Evolutionary conservation across 2,888 invertebrate species (phyloP).

Genomic region (Apeira syringaria): DNA sequence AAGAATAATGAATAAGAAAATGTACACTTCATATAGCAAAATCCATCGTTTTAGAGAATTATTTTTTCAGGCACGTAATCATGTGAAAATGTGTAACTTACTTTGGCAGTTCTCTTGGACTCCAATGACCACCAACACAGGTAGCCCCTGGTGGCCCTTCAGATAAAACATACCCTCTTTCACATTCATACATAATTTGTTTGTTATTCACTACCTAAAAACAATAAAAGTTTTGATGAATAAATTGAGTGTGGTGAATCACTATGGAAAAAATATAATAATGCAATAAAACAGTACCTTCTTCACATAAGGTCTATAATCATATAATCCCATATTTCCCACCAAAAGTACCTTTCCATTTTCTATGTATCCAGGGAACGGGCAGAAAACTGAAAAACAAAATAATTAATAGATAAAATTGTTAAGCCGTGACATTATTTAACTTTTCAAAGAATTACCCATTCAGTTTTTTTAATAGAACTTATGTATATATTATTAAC

Average conservation of each 20-base stretch:
- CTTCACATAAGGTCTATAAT: slow-evolving; percentile 96
- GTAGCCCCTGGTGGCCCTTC: slow-evolving; percentile 97
- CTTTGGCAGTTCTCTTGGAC: slow-evolving; percentile 93
- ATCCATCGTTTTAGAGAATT: too few species aligned
- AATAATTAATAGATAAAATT: too few species aligned
- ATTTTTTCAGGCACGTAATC: too few species aligned
- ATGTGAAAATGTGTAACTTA: too few species aligned
- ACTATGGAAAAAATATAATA: too few species aligned
- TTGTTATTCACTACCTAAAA: slow-evolving; percentile 91
- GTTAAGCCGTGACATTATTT: too few species aligned
- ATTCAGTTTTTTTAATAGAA: too few species aligned
- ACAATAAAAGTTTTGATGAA: not conserved
- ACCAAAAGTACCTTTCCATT: slow-evolving; percentile 96
- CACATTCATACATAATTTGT: slow-evolving; percentile 98
- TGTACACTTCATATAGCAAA: too few species aligned
- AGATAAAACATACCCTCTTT: slow-evolving; percentile 93
- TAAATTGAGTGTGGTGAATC: too few species aligned
- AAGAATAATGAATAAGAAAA: too few species aligned
- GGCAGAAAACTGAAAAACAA: slow-evolving; percentile 90
- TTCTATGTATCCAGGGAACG: slow-evolving; percentile 94
- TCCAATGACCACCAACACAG: slow-evolving; percentile 97
- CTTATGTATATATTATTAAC: too few species aligned
- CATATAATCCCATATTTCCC: slow-evolving; percentile 97
- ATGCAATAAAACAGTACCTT: slow-evolving; percentile 83
- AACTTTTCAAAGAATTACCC: too few species aligned